Evolutionary conservation across 2,888 invertebrate genomes (phyloP).

Genomic region (Zygaena filipendulae): DNA sequence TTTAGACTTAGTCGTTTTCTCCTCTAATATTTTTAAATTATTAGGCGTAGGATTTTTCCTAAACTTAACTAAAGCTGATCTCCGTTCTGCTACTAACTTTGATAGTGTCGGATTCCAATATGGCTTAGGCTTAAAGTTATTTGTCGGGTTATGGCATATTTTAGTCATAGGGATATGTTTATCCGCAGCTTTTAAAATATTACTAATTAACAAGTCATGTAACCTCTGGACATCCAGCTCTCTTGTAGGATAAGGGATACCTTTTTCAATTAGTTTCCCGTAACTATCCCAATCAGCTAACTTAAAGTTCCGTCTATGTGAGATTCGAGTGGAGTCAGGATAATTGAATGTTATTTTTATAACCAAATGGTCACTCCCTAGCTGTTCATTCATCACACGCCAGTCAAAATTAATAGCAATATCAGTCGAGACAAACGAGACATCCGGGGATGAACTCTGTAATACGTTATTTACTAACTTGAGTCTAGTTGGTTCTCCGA

Average conservation of each 20-base stretch:
- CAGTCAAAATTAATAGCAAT: slow-evolving; percentile 12
- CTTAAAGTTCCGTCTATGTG: slow-evolving; percentile 15
- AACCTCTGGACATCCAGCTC: slow-evolving; percentile 7
- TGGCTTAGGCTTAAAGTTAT: slow-evolving; percentile 17
- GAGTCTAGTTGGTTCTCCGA: slow-evolving; percentile 13
- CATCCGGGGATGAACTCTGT: slow-evolving; percentile 19
- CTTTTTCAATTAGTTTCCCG: slow-evolving; percentile 1
- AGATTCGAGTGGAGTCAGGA: background rate
- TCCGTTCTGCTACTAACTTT: slow-evolving; percentile 16
- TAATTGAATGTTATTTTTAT: slow-evolving; percentile 9
- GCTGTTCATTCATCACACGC: slow-evolving; percentile 12
- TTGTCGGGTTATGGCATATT: no score
- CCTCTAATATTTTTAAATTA: no score
- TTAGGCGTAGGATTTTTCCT: slow-evolving; percentile 17
- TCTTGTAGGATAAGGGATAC: background rate
- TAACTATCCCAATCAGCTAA: slow-evolving; percentile 12
- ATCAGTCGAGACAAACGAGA: slow-evolving; percentile 13
- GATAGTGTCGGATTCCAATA: no score
- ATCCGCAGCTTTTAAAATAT: slow-evolving; percentile 12
- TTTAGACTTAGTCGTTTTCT: no score
- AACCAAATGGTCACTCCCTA: no score
- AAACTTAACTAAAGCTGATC: slow-evolving; percentile 15
- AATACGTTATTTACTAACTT: slow-evolving; percentile 13
- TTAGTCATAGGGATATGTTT: slow-evolving; percentile 13
- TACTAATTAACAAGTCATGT: slow-evolving; percentile 10